Evolutionary conservation across 2,113 vertebrate genomes (phyloP).

Genomic region (Cynopterus brachyotis): DNA sequence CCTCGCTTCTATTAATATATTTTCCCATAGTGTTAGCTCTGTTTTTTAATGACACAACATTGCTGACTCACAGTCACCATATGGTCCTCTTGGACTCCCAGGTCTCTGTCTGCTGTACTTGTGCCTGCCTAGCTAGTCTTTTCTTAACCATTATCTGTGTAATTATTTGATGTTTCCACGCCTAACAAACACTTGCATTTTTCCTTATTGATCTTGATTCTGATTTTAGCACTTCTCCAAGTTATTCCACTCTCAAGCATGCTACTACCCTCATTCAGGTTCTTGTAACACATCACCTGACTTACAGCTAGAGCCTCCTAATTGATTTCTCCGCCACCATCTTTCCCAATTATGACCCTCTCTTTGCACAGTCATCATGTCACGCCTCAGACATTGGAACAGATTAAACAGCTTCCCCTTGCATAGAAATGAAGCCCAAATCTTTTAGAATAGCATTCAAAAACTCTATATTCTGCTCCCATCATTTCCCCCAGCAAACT

Average conservation of each 20-base stretch:
- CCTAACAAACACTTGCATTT: not conserved
- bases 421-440: not conserved
- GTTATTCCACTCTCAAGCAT: not conserved
- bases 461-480: not conserved
- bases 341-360: not conserved
- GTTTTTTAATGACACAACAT: conserved; percentile 73
- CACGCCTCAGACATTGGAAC: conserved; percentile 34
- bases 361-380: not conserved
- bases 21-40: conserved; percentile 42
- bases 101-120: conserved; percentile 72
- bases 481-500: not conserved
- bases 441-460: not conserved
- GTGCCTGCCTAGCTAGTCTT: conserved; percentile 75
- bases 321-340: conserved; percentile 46
- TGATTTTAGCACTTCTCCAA: not conserved
- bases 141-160: conserved; percentile 57
- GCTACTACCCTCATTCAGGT: not conserved
- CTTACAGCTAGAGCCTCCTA: not conserved
- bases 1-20: conserved; percentile 69
- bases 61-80: conserved; percentile 74
- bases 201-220: conserved; percentile 33
- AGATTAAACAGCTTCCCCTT: conserved; percentile 1
- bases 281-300: not conserved
- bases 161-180: conserved; percentile 28
- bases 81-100: conserved; percentile 71